Conservation (phyloP, 2,888 invertebrate species). For the Drymonia ruficornis region DNA sequence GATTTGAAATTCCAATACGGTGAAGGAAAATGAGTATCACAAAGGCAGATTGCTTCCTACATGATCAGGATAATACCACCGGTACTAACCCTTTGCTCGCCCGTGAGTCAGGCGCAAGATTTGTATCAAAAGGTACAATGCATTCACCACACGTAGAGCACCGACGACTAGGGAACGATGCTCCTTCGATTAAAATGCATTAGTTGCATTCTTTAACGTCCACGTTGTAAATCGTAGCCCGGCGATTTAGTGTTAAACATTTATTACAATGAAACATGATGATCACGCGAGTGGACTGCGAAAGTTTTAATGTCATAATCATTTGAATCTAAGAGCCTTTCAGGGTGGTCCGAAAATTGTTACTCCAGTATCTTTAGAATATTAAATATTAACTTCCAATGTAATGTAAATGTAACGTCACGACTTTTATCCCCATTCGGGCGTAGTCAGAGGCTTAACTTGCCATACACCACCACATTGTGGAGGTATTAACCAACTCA, state of each 20-base stretch:
- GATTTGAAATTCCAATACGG: too few relatives aligned
- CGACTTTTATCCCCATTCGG: too few relatives aligned
- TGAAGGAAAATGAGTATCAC: too few relatives aligned
- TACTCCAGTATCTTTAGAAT: too few relatives aligned
- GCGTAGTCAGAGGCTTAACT: too few relatives aligned
- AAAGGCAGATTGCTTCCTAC: constrained; percentile 2
- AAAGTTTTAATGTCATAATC: not conserved
- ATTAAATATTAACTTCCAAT: too few relatives aligned
- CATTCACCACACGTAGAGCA: constrained; percentile 47
- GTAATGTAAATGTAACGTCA: too few relatives aligned
- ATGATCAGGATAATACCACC: not conserved
- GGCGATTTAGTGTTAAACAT: not conserved
- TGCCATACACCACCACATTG: too few relatives aligned
- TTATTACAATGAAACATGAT: constrained; percentile 1
- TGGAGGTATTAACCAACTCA: too few relatives aligned
- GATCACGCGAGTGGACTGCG: not conserved
- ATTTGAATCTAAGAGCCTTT: too few relatives aligned
- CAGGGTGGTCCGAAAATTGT: not conserved
- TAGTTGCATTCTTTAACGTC: constrained; percentile 34
- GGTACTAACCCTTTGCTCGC: not conserved
- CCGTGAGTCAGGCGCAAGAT: constrained; percentile 30
- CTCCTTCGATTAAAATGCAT: constrained; percentile 43
- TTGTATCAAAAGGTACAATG: constrained; percentile 25
- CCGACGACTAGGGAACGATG: constrained; percentile 41
- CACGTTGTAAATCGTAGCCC: not conserved